A percentile compares a stretch with the other conserved stretches of the same genome.
Evolutionary conservation across 2,113 vertebrate species (phyloP).

Genomic region (Myrmecobius fasciatus): DNA sequence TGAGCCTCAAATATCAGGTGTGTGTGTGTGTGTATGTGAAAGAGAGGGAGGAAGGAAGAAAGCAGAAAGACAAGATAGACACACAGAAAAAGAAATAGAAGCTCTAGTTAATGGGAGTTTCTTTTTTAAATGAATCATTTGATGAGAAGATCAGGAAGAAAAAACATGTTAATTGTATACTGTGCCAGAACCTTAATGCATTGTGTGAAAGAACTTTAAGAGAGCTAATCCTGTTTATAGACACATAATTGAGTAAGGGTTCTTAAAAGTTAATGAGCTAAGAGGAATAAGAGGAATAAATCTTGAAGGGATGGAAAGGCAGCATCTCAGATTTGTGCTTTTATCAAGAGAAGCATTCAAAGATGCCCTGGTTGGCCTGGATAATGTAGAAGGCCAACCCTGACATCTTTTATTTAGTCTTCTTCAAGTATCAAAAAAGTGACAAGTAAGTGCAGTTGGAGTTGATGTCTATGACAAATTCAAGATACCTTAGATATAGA

Average conservation of each 20-base stretch:
- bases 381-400: neutral
- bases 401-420: neutral
- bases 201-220: neutral
- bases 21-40: neutral
- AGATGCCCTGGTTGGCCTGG: neutral
- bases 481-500: neutral
- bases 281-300: neutral
- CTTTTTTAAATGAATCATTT: slow-evolving; percentile 6
- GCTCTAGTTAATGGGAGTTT: neutral
- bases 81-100: neutral
- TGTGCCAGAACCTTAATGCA: neutral
- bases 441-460: neutral
- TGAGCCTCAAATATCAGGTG: neutral
- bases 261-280: neutral
- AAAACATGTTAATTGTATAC: neutral
- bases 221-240: neutral
- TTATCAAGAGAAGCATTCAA: neutral
- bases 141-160: neutral
- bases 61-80: neutral
- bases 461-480: neutral
- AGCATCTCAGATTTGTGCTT: slow-evolving; percentile 5
- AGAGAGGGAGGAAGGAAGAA: too few relatives aligned
- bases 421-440: neutral
- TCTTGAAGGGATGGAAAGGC: neutral
- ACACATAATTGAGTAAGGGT: neutral